Base-by-base conservation (phyloP, 92 coral and sea anemone genomes). In the Siderastrea siderea region DNA sequence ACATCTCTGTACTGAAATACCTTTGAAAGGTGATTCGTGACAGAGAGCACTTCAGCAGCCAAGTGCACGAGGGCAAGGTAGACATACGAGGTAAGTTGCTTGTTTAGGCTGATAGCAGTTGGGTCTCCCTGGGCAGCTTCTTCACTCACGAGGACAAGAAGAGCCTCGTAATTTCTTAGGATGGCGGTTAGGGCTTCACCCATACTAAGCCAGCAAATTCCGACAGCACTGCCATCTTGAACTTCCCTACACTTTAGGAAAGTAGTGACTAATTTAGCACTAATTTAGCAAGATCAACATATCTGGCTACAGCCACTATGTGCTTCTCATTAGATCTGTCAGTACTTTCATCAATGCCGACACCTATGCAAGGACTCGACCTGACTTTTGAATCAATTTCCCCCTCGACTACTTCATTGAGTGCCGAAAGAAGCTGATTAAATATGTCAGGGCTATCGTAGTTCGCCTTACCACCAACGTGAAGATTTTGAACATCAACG, bases 91-190 rank as follows among this genome's bases (percentile, higher is more conserved):
- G 90, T 78, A 48, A 78, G 66, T 13, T 86, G 84, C 15, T 78
- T 80, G 67, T 86, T 47, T 7, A 86, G 66, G 19, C 90, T 84
- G 13, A 86, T 86, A 54, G 78, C 84, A 78, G 68, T 86, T 75
- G 90, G 84, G 78, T 86, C 90, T 77, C 90, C 90, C 7, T 66
- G 90, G 46, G 71, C 58, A 43, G 59, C 79, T 86, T 86, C 85
- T 86, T 43, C 11, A 61, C 85, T 86, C 77, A 85, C 78, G 50
- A 86, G 68, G 47, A 88, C 69, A n/a, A 88, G 64, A 49, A 87
- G 78, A 87, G 85, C 82, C 74, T 88, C 91, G 61, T 81, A 81
- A 57, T 88, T 88, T 65, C 64, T 71, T 58, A 74, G 50, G 15
- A 80, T 67, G 38, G 91, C 91, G 14, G 55, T 45, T 53, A 88